phyloP scores from a whole-genome alignment of 2,797 vertebrate species.

The Cheirogaleus major region DNA sequence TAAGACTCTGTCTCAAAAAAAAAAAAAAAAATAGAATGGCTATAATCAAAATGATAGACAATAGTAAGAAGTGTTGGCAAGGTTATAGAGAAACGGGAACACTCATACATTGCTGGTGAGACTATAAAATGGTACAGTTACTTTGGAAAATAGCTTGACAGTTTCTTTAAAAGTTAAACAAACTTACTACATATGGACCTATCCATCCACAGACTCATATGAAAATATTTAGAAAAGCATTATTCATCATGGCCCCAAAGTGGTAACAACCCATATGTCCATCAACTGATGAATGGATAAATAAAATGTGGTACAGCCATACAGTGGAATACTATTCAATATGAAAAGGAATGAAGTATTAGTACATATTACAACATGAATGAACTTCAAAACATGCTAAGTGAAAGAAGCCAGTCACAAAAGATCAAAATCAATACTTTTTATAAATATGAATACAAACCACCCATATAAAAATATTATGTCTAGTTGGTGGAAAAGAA shows the following conservation, averaged over 20 bases:
- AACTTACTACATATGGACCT: neutral
- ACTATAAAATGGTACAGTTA: neutral
- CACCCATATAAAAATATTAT: neutral
- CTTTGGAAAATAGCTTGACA: neutral
- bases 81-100: neutral
- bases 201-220: neutral
- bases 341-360: neutral
- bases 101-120: neutral
- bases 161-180: neutral
- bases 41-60: neutral
- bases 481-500: neutral
- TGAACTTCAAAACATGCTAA: neutral
- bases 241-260: neutral
- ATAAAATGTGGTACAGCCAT: neutral
- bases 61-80: neutral
- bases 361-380: neutral
- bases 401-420: neutral
- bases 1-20: no score
- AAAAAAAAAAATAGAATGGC: neutral
- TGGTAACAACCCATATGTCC: neutral
- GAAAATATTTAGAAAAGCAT: neutral
- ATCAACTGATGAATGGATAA: neutral
- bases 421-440: neutral
- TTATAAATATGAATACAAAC: neutral
- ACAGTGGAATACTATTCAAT: neutral